These are phyloP conservation scores for Cladopsammia gracilis DNA, from an alignment of 64 coral and sea anemone genomes.

Conservation along the genomic window DNA sequence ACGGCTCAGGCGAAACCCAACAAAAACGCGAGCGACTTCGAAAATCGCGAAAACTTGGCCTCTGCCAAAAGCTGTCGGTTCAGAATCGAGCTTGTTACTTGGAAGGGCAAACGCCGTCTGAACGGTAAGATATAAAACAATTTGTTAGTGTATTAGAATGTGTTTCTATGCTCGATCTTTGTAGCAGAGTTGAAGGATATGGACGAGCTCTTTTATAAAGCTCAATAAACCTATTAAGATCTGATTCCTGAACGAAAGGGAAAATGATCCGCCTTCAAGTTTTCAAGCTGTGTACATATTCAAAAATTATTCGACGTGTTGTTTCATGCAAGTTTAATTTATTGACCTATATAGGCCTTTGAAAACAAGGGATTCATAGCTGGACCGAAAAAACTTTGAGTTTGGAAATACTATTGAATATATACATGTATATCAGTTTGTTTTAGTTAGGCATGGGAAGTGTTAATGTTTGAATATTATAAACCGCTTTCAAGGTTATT, in stretches of 20 bases:
- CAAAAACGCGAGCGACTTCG: slow-evolving; percentile 59
- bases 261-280: not conserved
- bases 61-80: slow-evolving; percentile 75
- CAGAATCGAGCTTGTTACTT: slow-evolving; percentile 69
- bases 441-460: too few species aligned
- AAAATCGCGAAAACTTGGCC: slow-evolving; percentile 83
- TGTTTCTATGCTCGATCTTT: too few species aligned
- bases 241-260: too few species aligned
- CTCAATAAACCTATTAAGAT: too few species aligned
- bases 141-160: not conserved
- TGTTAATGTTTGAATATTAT: too few species aligned
- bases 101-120: slow-evolving; percentile 71
- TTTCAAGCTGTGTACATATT: not conserved
- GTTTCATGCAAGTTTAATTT: not conserved
- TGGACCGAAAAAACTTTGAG: too few species aligned
- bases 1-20: not conserved
- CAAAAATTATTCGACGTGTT: not conserved
- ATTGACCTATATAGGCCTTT: not conserved
- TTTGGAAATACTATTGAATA: too few species aligned
- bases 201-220: too few species aligned
- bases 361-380: not conserved
- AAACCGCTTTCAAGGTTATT: too few species aligned
- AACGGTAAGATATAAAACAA: slow-evolving; percentile 52
- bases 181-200: too few species aligned
- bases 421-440: too few species aligned